These are phyloP conservation scores for Eurystomus gularis DNA, from an alignment of 2,113 vertebrate species.

Conservation along the genomic window DNA sequence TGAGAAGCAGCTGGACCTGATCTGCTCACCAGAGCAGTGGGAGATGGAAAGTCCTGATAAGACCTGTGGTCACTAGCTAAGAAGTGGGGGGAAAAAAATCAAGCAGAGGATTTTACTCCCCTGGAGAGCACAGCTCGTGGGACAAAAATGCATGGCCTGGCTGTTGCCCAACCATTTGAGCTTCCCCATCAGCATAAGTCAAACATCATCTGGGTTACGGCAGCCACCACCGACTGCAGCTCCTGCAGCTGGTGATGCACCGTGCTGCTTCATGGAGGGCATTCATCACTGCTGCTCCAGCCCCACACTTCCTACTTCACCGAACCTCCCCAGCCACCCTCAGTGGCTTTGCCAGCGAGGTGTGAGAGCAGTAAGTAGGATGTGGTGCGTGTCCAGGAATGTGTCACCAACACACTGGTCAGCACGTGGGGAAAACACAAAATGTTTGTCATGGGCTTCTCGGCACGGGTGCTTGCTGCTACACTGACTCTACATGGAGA, in stretches of 20 bases:
- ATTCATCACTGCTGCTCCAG: not conserved
- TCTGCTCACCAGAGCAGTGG: not conserved
- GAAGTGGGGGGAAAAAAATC: fast-evolving
- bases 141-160: not conserved
- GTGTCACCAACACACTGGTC: not conserved
- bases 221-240: not conserved
- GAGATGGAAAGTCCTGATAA: not conserved
- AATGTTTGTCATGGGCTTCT: not conserved
- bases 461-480: fast-evolving
- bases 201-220: not conserved
- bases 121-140: not conserved
- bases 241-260: not conserved
- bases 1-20: not conserved
- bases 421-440: fast-evolving
- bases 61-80: not conserved
- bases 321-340: not conserved
- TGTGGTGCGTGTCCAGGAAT: fast-evolving
- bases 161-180: not conserved
- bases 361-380: not conserved
- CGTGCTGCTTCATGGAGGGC: not conserved
- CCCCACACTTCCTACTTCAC: fast-evolving
- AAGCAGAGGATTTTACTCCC: not conserved
- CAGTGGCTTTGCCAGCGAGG: not conserved
- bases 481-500: not conserved
- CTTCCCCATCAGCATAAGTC: not conserved